A percentile compares a stretch with the other conserved stretches of the same genome.
Evolutionary conservation across 2,888 invertebrate species (phyloP).

Genomic region (Conomelus anceps): DNA sequence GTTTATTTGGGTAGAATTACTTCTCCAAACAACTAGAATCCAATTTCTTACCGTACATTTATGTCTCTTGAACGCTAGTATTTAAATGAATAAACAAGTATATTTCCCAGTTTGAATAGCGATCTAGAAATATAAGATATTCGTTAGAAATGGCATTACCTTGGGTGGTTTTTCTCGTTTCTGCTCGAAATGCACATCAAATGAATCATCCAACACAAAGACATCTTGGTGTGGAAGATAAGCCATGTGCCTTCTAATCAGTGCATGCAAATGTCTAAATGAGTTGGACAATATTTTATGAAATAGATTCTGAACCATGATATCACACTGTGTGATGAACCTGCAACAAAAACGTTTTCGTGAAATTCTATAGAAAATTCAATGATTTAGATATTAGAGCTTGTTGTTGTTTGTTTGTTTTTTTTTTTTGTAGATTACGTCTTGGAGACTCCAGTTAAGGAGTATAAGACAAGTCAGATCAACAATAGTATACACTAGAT

Average conservation of each 20-base stretch:
- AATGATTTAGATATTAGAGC: background rate
- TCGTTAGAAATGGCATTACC: background rate
- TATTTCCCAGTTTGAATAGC: too few species aligned
- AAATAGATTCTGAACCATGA: slow-evolving; percentile 61
- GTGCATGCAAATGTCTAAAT: slow-evolving; percentile 46
- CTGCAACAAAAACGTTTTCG: slow-evolving; percentile 43
- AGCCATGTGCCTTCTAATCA: background rate
- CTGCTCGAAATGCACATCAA: background rate
- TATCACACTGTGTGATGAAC: slow-evolving; percentile 64
- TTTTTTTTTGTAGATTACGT: too few species aligned
- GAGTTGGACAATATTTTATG: slow-evolving; percentile 58
- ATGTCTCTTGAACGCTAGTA: too few species aligned
- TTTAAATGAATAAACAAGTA: too few species aligned
- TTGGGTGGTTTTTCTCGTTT: background rate
- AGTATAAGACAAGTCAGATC: too few species aligned
- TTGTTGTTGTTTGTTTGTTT: background rate
- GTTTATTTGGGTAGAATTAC: too few species aligned
- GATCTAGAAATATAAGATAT: too few species aligned
- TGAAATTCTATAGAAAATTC: background rate
- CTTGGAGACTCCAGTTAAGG: too few species aligned
- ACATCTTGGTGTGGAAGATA: background rate
- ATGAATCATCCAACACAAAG: background rate
- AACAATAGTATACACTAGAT: too few species aligned
- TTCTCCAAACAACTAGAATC: too few species aligned
- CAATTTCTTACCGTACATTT: too few species aligned